A percentile compares a stretch with the other conserved stretches of the same genome.
These are phyloP conservation scores for Hypselothyrea guttata DNA, from an alignment of 2,888 invertebrate genomes.

Conservation along the genomic window DNA sequence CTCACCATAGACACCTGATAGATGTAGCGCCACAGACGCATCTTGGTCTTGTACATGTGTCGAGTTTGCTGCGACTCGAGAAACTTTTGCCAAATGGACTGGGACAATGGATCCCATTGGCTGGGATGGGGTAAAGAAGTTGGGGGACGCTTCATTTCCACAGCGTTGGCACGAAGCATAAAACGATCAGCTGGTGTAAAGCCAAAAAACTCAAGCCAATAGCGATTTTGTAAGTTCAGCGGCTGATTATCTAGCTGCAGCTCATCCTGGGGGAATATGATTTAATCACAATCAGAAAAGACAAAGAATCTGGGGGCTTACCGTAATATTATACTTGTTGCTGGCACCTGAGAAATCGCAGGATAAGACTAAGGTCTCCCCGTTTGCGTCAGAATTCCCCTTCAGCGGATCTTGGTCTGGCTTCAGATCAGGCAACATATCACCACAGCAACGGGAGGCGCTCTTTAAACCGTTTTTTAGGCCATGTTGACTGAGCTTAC, in stretches of 20 bases:
- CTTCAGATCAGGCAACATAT: slow-evolving; percentile 40
- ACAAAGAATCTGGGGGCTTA: slow-evolving; percentile 20
- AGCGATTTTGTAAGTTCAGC: slow-evolving; percentile 58
- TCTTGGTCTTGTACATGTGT: slow-evolving; percentile 90
- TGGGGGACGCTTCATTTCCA: slow-evolving; percentile 87
- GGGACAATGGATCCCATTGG: slow-evolving; percentile 88
- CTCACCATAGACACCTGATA: slow-evolving; percentile 88
- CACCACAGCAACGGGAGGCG: slow-evolving; percentile 50
- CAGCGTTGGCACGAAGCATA: slow-evolving; percentile 86
- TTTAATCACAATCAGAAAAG: not conserved
- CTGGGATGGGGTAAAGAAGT: slow-evolving; percentile 84
- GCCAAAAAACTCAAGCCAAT: slow-evolving; percentile 76
- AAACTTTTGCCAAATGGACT: slow-evolving; percentile 91
- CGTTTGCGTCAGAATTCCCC: not conserved
- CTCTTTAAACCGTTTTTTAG: slow-evolving; percentile 47
- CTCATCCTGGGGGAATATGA: slow-evolving; percentile 24
- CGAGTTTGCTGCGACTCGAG: slow-evolving; percentile 90
- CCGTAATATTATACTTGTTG: slow-evolving; percentile 26
- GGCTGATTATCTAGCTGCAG: slow-evolving; percentile 29
- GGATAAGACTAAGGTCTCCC: slow-evolving; percentile 12
- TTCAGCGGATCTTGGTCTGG: slow-evolving; percentile 1
- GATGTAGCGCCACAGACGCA: slow-evolving; percentile 91
- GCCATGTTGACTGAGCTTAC: slow-evolving; percentile 14
- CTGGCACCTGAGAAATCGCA: no score
- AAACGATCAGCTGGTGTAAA: slow-evolving; percentile 86